Conservation (phyloP, 2,888 invertebrate species). For the Drosophila prolongata region DNA sequence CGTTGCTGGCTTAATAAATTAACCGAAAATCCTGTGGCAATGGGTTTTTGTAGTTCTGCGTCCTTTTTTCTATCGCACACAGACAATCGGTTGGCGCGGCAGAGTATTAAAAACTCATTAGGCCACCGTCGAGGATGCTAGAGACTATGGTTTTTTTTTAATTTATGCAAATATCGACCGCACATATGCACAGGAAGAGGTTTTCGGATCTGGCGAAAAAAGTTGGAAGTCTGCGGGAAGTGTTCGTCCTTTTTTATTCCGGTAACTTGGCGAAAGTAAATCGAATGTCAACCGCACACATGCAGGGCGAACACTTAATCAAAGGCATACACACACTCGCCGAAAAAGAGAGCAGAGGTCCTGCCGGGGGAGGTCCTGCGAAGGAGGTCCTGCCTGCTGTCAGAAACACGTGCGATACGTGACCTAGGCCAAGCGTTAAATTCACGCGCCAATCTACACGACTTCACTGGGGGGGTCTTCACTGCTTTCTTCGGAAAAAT, state of each 20-base stretch:
- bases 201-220: slow-evolving; percentile 59
- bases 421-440: slow-evolving; percentile 73
- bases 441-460: slow-evolving; percentile 45
- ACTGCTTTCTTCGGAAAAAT: not conserved
- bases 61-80: slow-evolving; percentile 12
- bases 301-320: slow-evolving; percentile 44
- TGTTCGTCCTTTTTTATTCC: slow-evolving; percentile 25
- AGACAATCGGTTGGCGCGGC: slow-evolving; percentile 45
- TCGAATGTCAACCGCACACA: slow-evolving; percentile 72
- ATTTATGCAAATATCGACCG: slow-evolving; percentile 79
- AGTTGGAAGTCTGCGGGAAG: slow-evolving; percentile 61
- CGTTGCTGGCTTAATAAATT: slow-evolving; percentile 68
- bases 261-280: slow-evolving; percentile 62
- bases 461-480: slow-evolving; percentile 9
- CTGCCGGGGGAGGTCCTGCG: slow-evolving; percentile 28
- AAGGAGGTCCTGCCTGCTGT: slow-evolving; percentile 39
- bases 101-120: slow-evolving; percentile 80
- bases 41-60: slow-evolving; percentile 55
- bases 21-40: slow-evolving; percentile 65
- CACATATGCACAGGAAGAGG: slow-evolving; percentile 36
- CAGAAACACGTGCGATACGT: slow-evolving; percentile 62
- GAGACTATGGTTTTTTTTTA: slow-evolving; percentile 37
- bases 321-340: slow-evolving; percentile 39
- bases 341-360: not conserved
- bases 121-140: slow-evolving; percentile 44